These are phyloP conservation scores for Falco concolor DNA, from an alignment of 2,797 vertebrate genomes.

Conservation along the genomic window DNA sequence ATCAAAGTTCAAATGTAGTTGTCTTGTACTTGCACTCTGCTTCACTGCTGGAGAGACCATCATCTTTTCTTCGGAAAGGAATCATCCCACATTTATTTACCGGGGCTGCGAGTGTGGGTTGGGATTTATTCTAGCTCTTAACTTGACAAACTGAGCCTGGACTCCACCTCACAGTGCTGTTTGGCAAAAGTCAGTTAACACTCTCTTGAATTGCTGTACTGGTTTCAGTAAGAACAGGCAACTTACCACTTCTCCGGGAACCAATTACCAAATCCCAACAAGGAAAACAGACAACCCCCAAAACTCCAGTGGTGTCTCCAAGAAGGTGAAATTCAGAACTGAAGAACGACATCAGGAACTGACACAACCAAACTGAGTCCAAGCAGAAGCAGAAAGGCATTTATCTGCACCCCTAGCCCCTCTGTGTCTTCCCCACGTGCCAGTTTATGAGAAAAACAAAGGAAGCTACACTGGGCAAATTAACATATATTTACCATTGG, in stretches of 20 bases:
- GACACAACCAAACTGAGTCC: background rate
- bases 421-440: background rate
- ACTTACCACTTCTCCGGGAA: background rate
- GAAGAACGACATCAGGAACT: background rate
- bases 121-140: background rate
- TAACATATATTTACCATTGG: background rate
- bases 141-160: background rate
- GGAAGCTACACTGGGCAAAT: background rate
- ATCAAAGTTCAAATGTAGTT: slow-evolving; percentile 30
- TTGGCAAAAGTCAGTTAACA: background rate
- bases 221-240: background rate
- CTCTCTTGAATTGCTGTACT: background rate
- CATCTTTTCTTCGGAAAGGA: background rate
- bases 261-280: background rate
- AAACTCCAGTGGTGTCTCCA: background rate
- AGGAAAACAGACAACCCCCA: background rate
- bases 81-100: background rate
- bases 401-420: background rate
- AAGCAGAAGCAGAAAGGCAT: background rate
- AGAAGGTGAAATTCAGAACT: background rate
- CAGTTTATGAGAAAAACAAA: background rate
- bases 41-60: background rate
- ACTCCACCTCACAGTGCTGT: background rate
- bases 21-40: background rate
- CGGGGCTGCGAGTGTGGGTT: background rate